Evolutionary conservation across 2,888 invertebrate genomes (phyloP).

Genomic region (Slavum lentiscoides): DNA sequence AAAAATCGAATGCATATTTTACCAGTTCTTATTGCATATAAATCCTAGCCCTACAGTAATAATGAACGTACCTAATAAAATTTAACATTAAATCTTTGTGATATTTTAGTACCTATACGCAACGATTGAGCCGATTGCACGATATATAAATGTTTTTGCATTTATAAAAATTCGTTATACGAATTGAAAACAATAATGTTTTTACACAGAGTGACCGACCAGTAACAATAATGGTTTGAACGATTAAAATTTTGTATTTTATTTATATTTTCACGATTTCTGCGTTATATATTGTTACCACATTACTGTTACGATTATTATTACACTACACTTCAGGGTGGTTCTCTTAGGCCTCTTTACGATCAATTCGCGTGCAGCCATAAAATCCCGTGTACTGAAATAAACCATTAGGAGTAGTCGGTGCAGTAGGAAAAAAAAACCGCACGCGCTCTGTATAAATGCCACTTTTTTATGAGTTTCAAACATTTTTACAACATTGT

Average conservation of each 20-base stretch:
- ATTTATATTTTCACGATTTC: no score
- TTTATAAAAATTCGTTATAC: no score
- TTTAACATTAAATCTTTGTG: no score
- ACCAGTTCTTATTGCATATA: no score
- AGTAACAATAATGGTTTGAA: neutral
- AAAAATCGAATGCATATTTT: no score
- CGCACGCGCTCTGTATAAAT: constrained; percentile 13
- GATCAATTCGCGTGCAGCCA: neutral
- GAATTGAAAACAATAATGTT: no score
- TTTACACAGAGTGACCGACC: neutral
- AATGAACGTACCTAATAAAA: no score
- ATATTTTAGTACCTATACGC: no score
- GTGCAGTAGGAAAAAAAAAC: constrained; percentile 23
- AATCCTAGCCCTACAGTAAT: no score
- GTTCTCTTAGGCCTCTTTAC: constrained; percentile 3
- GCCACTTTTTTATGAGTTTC: constrained; percentile 46
- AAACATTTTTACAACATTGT: constrained; percentile 46
- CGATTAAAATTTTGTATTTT: neutral
- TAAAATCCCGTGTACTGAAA: constrained; percentile 35
- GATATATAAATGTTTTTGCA: no score
- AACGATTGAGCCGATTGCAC: neutral
- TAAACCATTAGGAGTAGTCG: constrained; percentile 13
- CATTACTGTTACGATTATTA: neutral
- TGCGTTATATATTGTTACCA: no score
- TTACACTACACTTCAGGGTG: neutral